phyloP scores from a whole-genome alignment of 2,113 vertebrate species.

The Tyto alba region DNA sequence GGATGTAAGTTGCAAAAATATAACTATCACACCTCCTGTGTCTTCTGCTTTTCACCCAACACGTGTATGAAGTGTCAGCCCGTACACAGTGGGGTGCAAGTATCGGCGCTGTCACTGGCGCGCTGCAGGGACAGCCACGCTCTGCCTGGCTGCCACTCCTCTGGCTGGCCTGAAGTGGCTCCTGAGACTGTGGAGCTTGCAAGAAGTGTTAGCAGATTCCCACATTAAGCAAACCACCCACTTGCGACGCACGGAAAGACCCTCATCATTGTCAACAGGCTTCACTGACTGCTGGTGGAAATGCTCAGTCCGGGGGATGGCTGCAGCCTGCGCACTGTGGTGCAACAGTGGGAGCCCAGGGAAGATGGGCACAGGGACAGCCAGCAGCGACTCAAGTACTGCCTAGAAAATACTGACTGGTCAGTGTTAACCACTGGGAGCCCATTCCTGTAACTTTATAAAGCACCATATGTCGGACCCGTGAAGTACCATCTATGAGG shows the following conservation, averaged over 20 bases:
- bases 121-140: background rate
- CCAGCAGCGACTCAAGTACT: background rate
- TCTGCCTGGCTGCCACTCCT: background rate
- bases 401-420: rapidly evolving
- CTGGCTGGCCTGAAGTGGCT: background rate
- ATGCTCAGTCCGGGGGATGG: no score
- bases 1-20: background rate
- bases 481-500: background rate
- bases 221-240: background rate
- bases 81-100: background rate
- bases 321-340: rapidly evolving
- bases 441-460: background rate
- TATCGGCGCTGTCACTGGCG: background rate
- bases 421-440: background rate
- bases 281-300: background rate
- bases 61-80: background rate
- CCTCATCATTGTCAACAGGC: background rate
- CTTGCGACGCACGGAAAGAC: background rate
- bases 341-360: rapidly evolving
- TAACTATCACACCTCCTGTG: rapidly evolving
- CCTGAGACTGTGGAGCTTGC: background rate
- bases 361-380: background rate
- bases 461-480: background rate
- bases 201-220: background rate
- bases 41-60: background rate